Base-by-base conservation (phyloP, 2,113 vertebrate species). In the Hemicordylus capensis region DNA sequence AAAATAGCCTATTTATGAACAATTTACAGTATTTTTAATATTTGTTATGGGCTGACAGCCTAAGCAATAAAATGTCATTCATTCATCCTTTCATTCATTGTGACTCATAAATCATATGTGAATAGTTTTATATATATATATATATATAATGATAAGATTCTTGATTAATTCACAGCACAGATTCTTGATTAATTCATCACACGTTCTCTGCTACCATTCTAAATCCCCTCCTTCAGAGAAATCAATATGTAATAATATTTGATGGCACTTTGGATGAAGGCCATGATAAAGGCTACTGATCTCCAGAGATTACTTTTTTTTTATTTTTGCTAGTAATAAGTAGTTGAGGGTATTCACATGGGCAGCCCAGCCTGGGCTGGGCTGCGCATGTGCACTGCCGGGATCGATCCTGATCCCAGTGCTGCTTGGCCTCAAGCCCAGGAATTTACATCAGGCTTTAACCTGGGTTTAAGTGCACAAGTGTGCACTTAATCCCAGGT, bases 61-160 rank as follows among this genome's bases (percentile, higher is more conserved):
- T n/a, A n/a, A n/a, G n/a, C n/a, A n/a, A n/a, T n/a, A n/a, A n/a
- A n/a, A n/a, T n/a, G n/a, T n/a, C n/a, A n/a, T n/a, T n/a, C n/a
- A n/a, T n/a, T n/a, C n/a, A n/a, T n/a, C n/a, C 44, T 51, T 81
- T 86, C 79, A 89, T 89, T 90, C 91, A 79, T 86, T 51, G 75
- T n/a, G 34, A 79, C 67, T 76, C 86, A 83, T 15, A 75, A 76
- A 80, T 24, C 54, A 87, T 89, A 83, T 90, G 46, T 90, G 61
- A 59, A 81, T 42, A 85, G 1, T 31, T 56, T n/a, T 58, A 58
- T 48, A 89, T 56, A 8, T 83, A 37, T 76, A 39, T 24, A 80
- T 4, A 37, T 64, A 91, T 73, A 90, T 44, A 34, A 12, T 31
- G 87, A 81, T 54, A 81, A n/a, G 82, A 73, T 82, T 76, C 79